Base-by-base conservation (phyloP, 2,797 vertebrate genomes). In the Mallotus villosus region DNA sequence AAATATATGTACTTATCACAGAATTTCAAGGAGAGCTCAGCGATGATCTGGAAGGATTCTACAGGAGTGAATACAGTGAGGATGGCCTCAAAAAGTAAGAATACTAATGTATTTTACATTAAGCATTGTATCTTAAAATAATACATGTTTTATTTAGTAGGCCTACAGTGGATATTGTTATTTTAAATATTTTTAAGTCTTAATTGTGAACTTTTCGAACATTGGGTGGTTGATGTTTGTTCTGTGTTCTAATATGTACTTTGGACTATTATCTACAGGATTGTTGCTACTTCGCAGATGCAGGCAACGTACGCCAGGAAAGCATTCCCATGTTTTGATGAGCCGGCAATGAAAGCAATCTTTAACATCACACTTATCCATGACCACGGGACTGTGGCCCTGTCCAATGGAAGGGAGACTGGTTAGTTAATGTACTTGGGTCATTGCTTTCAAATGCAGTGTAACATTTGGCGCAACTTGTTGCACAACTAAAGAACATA, bases 201-300 rank as follows among this genome's bases (percentile, higher is more conserved):
- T 65, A 5, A 65, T 53, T 1, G 9, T 24, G 1, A 5, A 21
- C 55, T 61, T 73, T 70, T 27, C 46, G 37, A 66, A 21, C 25
- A 6, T 55, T 25, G 32, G 59, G 2, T 0, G 61, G 7, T 60
- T 7, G 7, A 16, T 63, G 21, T 69, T 3, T 24, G 22, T 11
- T 60, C 22, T 24, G 9, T 60, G 9, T 60, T 22, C 70, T 69
- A 17, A 76, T 68, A 32, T 60, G 79, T 55, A 70, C 65, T 68
- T 71, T 34, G 7, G 34, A 66, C 7, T 78, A 16, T 84, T 78
- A 86, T 82, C 5, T 90, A 98, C 41, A 46, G 97, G 81, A 87
- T 98, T 76, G 77, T 97, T 34, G 97, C 97, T 76, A 97, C 96
- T 0, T 96, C 97, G 0, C 97, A 99, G 85, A 98, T 99, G 97